phyloP scores from a whole-genome alignment of 2,797 vertebrate genomes.

The Gymnothorax javanicus region DNA sequence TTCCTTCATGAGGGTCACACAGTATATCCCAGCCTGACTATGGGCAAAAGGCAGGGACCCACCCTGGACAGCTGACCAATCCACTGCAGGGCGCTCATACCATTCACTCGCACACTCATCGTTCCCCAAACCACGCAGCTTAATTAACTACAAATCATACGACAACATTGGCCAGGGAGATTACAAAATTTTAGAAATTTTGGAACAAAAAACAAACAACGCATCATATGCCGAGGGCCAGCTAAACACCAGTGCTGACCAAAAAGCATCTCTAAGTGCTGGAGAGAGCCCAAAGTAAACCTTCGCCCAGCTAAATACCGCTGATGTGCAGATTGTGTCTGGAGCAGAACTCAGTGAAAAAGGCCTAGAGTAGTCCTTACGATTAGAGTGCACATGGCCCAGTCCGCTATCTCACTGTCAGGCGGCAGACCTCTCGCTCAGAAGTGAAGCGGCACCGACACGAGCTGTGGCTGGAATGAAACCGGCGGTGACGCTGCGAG shows the following conservation, averaged over 20 bases:
- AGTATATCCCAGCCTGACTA: no score
- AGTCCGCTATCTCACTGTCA: slow-evolving; percentile 24
- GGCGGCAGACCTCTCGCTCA: background rate
- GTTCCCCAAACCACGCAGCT: background rate
- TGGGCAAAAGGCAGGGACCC: no score
- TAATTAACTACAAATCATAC: background rate
- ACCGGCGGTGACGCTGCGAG: background rate
- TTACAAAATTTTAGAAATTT: background rate
- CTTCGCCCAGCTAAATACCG: background rate
- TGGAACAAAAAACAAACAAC: background rate
- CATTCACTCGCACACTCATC: no score
- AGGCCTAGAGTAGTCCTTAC: background rate
- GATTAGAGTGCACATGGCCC: background rate
- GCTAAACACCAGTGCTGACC: background rate
- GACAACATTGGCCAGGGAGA: background rate
- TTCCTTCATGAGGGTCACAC: no score
- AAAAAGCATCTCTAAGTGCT: background rate
- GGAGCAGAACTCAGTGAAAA: background rate
- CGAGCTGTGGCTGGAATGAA: no score
- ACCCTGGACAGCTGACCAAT: no score
- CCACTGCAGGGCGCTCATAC: no score
- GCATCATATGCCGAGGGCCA: background rate
- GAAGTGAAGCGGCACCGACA: background rate
- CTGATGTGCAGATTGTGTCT: background rate
- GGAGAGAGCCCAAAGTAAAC: background rate